Evolutionary conservation across 2,113 vertebrate genomes (phyloP), one percentile per base, ranked within the genome.

Genomic region (Oreochromis niloticus): DNA sequence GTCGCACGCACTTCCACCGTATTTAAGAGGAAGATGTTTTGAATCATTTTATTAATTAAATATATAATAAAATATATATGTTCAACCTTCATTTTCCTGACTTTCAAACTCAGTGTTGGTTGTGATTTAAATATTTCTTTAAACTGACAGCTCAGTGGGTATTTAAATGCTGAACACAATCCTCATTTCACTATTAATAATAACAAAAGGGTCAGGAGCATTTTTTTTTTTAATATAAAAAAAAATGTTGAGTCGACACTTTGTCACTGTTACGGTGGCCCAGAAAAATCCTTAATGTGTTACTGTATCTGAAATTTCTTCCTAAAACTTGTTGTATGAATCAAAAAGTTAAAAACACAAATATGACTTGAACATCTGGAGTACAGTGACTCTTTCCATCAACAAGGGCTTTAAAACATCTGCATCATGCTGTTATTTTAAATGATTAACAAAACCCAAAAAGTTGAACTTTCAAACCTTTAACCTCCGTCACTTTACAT

Each of bases 371-470:
- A 17, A 24, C 63, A 68, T 24, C 4, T 71, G 7, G 22, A 41
- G 68, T 0, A 9, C 5, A 17, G n/a, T 6, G 66, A 9, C 12
- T 6, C 36, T 0, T 27, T 46, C 22, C 22, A 73, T 73, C 22
- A 30, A 0, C 46, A 7, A 17, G 0, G 41, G 0, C 6, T 27
- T 48, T 30, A 1, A 73, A 73, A 1, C 41, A 30, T 17, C 41
- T 30, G 68, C 22, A 1, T 12, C 24, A 1, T 1, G 68, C 68
- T 46, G 13, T 73, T 27, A 39, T 46, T 46, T 73, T 46, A 73
- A 73, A 46, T 17, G 41, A 46, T 46, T 73, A 46, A 16, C 39
- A 16, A 68, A 66, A 66, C 34, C 19, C 4, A 4, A 66, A 22
- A 68, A 66, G 61, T n/a, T 66, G 34, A 39, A 73, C 41, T 30